These are phyloP conservation scores for Danio albolineatus DNA, from an alignment of 2,797 vertebrate species.

Conservation along the genomic window DNA sequence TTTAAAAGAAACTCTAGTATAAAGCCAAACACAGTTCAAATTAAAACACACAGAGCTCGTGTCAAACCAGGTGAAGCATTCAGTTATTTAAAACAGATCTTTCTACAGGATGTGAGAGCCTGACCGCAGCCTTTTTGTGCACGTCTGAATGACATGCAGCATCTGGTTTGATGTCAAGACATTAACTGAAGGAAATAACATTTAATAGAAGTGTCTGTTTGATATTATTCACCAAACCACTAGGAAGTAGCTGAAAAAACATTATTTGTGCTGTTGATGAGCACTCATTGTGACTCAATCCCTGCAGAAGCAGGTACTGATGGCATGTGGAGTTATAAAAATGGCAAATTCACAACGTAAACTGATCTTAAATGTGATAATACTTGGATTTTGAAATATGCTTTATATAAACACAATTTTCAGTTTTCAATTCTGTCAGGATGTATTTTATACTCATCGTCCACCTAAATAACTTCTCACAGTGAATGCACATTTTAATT, in stretches of 20 bases:
- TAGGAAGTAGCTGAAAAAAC: neutral
- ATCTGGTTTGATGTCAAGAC: neutral
- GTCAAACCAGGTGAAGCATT: neutral
- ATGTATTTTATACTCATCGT: neutral
- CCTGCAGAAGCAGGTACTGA: neutral
- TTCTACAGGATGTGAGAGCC: conserved; percentile 37
- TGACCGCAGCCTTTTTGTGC: conserved; percentile 21
- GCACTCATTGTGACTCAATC: neutral
- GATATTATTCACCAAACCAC: neutral
- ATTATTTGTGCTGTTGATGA: neutral
- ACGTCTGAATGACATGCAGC: neutral
- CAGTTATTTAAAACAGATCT: conserved; percentile 8
- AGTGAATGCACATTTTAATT: neutral
- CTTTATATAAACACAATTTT: neutral
- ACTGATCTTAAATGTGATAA: neutral
- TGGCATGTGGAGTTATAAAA: neutral
- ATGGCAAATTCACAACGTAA: neutral
- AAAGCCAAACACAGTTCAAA: neutral
- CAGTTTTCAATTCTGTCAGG: neutral
- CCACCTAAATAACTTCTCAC: neutral
- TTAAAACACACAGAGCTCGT: neutral
- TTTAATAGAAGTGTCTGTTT: neutral
- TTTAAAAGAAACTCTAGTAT: neutral
- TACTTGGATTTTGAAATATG: too few species aligned
- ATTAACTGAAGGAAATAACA: conserved; percentile 2